Evolutionary conservation across 2,888 invertebrate genomes (phyloP).

Genomic region (Eilema caniola): DNA sequence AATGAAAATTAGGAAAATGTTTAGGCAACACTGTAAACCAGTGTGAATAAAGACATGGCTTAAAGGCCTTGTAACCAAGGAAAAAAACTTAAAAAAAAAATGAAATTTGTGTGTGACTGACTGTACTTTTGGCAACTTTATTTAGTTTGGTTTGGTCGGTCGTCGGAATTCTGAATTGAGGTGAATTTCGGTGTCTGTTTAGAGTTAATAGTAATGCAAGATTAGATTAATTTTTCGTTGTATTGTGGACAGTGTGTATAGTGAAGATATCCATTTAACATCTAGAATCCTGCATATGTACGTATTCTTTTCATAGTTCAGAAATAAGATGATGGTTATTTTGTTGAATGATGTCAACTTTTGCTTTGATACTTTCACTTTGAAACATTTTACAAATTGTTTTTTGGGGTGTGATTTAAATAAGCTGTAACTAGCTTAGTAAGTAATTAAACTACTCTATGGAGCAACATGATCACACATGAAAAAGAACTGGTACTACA

Average conservation of each 20-base stretch:
- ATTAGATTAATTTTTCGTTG: conserved; percentile 24
- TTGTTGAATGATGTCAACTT: conserved; percentile 70
- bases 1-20: not conserved
- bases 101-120: no score
- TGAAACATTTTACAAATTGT: conserved; percentile 40
- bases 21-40: conserved; percentile 15
- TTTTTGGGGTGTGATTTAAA: conserved; percentile 20
- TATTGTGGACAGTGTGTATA: conserved; percentile 43
- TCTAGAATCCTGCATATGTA: conserved; percentile 44
- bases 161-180: conserved; percentile 36
- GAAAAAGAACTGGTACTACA: conserved; percentile 7
- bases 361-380: conserved; percentile 67
- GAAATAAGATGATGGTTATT: conserved; percentile 44
- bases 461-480: conserved; percentile 8
- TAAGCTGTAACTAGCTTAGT: not conserved
- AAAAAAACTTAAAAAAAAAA: no score
- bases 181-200: conserved; percentile 30
- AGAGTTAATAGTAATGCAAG: conserved; percentile 26
- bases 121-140: conserved; percentile 14
- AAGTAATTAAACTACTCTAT: not conserved
- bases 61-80: no score
- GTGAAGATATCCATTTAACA: conserved; percentile 30
- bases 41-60: conserved; percentile 5
- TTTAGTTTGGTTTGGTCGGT: conserved; percentile 38
- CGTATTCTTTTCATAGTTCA: conserved; percentile 46